These are phyloP conservation scores for Trichechus manatus DNA, from an alignment of 2,113 vertebrate genomes.

Conservation along the genomic window DNA sequence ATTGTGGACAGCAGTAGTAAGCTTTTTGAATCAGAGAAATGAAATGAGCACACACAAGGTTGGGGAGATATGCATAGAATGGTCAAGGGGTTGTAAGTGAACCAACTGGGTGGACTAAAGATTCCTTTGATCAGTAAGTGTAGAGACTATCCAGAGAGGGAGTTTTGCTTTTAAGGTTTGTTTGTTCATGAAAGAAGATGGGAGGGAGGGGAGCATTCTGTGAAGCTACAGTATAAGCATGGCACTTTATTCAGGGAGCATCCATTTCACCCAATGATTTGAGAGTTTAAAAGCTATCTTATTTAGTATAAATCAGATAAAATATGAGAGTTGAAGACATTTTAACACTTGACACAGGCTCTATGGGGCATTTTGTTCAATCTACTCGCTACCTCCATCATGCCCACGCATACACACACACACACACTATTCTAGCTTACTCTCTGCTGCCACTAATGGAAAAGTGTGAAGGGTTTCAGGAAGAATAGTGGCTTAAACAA, in stretches of 20 bases:
- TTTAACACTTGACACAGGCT: not conserved
- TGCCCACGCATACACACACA: not conserved
- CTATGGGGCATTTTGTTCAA: not conserved
- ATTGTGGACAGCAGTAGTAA: not conserved
- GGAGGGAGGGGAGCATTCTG: rapidly evolving
- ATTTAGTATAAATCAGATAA: not conserved
- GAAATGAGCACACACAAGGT: not conserved
- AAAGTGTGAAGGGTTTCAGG: not conserved
- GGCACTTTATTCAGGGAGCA: not conserved
- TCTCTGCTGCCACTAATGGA: not conserved
- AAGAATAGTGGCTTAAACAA: not conserved
- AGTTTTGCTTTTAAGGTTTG: not conserved
- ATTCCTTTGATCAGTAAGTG: no score
- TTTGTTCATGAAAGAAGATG: not conserved
- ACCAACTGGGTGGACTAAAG: not conserved
- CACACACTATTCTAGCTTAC: not conserved
- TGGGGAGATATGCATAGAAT: not conserved
- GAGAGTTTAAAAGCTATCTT: not conserved
- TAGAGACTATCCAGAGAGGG: not conserved
- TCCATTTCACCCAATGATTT: not conserved
- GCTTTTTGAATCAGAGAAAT: not conserved
- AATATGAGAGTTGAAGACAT: not conserved
- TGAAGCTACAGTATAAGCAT: not conserved
- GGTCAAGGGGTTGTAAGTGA: rapidly evolving
- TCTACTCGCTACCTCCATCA: not conserved